Evolutionary conservation across 1,140 invertebrate species (phyloP), one percentile per base, ranked within the genome.

Genomic region (Dendroctonus ponderosae): DNA sequence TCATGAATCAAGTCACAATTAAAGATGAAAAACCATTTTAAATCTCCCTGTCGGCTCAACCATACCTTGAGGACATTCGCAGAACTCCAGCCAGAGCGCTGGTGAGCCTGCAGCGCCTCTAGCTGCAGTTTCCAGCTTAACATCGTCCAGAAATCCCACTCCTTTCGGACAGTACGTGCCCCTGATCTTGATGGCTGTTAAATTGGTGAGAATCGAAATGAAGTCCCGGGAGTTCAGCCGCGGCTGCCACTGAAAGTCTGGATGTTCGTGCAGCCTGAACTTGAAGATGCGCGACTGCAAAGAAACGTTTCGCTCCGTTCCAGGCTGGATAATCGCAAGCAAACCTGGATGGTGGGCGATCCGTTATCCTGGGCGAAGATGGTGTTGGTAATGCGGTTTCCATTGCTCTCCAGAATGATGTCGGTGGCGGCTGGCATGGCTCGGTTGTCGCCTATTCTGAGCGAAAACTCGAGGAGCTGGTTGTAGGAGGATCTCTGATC

Each of bases 401-500:
- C 66, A 64, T 26, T 26, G 14, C 93, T 91, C 82, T 98, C 94
- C 0, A 99, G 75, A 38, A 98, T 88, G 15, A 99, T 84, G 79
- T 99, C 95, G 0, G 89, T 84, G 0, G 71, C 69, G 89, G 90
- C 37, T 89, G 87, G 72, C 80, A 84, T 39, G 81, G 81, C 0
- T 89, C 87, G 12, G 85, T 85, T 84, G 75, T 94, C 91, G 0
- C 89, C 91, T 14, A 96, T 89, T 64, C 91, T 85, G 11, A 99
- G 80, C n/a, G 86, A 91, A 76, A 99, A 98, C 42, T 87, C 87
- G 9, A 99, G 77, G 64, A 93, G 86, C 72, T 97, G 94, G 80
- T 98, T 98, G 79, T 99, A 99, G 43, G 94, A 94, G 43, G 91
- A 88, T 67, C 94, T 82, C 76, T 97, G 95, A 81, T 99, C 94